Percentiles rank a stretch among this genome's conserved stretches.
These are phyloP conservation scores for Gymnarchus niloticus DNA, from an alignment of 2,113 vertebrate species.

Conservation along the genomic window DNA sequence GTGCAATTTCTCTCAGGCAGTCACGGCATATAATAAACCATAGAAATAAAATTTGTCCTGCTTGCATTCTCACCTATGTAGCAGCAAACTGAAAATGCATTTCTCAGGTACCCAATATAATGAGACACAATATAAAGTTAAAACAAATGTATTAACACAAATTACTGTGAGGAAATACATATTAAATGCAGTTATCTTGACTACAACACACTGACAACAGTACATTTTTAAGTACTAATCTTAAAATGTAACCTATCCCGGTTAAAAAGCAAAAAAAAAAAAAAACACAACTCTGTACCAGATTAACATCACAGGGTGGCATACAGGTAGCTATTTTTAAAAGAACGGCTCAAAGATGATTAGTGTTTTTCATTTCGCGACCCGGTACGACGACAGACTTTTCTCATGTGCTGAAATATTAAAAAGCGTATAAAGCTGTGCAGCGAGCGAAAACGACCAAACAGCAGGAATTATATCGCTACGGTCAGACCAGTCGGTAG, in stretches of 20 bases:
- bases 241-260: neutral
- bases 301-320: neutral
- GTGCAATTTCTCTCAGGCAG: neutral
- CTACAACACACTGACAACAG: neutral
- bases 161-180: too few relatives aligned
- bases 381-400: neutral
- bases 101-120: neutral
- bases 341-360: neutral
- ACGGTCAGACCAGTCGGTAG: neutral
- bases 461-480: too few relatives aligned
- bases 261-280: neutral
- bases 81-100: neutral
- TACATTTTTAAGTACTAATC: neutral
- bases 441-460: neutral
- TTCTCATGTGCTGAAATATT: neutral
- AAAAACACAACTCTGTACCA: neutral
- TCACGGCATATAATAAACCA: neutral
- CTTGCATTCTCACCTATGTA: neutral
- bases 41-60: neutral
- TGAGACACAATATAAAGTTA: neutral
- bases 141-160: neutral
- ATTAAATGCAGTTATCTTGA: too few relatives aligned
- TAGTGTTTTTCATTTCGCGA: neutral
- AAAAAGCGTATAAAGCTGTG: neutral
- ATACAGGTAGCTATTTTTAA: neutral